Evolutionary conservation across 2,888 invertebrate species (phyloP).

Genomic region (Lepetodrilus schrolli): DNA sequence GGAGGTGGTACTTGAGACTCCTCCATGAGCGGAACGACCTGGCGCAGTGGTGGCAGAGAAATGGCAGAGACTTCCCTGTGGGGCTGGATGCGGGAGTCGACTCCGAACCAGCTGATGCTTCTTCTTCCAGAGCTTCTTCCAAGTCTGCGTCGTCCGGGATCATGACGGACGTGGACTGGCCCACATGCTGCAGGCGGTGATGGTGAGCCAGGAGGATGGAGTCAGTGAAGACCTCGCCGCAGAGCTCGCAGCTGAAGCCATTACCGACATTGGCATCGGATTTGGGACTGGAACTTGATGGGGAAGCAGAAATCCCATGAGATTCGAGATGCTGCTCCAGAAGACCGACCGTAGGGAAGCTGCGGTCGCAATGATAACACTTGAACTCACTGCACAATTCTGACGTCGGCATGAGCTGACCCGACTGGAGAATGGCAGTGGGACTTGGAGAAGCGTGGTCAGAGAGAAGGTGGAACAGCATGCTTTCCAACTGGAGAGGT

Average conservation of each 20-base stretch:
- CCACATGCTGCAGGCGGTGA: background rate
- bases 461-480: constrained; percentile 32
- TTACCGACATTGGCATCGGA: background rate
- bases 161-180: constrained; percentile 3
- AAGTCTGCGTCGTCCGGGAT: background rate
- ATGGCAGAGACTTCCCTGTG: constrained; percentile 17
- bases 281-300: background rate
- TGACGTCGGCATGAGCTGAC: background rate
- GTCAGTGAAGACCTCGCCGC: constrained; percentile 1
- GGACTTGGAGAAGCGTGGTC: constrained; percentile 22
- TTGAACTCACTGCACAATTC: constrained; percentile 1
- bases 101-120: background rate
- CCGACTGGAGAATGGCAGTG: background rate
- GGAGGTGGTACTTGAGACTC: constrained; percentile 42
- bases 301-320: constrained; percentile 1
- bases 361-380: constrained; percentile 37
- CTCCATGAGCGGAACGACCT: constrained; percentile 39
- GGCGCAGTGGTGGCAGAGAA: constrained; percentile 41
- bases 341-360: constrained; percentile 32
- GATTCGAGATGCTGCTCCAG: constrained; percentile 39
- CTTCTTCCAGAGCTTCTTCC: background rate
- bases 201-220: background rate
- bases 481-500: constrained; percentile 27
- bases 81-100: background rate
- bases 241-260: constrained; percentile 9